Evolutionary conservation across 35 echinoderm and acorn worm genomes (phyloP).

Genomic region (Chiridota heheva): DNA sequence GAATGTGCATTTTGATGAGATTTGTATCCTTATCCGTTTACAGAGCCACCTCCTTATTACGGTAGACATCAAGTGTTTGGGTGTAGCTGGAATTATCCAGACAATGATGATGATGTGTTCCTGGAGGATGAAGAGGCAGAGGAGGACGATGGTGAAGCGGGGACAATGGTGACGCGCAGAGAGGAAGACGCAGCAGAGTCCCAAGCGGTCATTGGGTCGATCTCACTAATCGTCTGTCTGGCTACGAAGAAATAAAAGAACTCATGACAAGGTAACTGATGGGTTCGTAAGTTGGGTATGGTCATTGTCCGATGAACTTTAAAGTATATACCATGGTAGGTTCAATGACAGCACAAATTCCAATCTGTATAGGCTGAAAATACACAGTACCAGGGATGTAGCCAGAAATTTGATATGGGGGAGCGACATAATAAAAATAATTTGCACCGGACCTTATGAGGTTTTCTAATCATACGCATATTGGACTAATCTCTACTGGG

Average conservation of each 20-base stretch:
- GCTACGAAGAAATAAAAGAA: slow-evolving; percentile 41
- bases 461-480: too few species aligned
- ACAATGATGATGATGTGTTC: slow-evolving; percentile 49
- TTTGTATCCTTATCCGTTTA: not conserved
- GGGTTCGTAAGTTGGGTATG: too few species aligned
- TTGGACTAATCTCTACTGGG: too few species aligned
- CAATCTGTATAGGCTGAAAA: too few species aligned
- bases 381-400: too few species aligned
- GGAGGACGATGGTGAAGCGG: slow-evolving; percentile 13
- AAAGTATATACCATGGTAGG: too few species aligned
- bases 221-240: slow-evolving; percentile 56
- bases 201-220: slow-evolving; percentile 66
- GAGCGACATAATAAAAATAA: too few species aligned
- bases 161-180: not conserved
- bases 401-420: too few species aligned
- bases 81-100: slow-evolving; percentile 87
- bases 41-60: slow-evolving; percentile 59
- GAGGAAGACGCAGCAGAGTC: slow-evolving; percentile 22
- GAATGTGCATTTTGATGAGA: too few species aligned
- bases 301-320: too few species aligned
- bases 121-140: not conserved
- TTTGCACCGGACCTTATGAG: too few species aligned
- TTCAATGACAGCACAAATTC: too few species aligned
- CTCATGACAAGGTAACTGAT: slow-evolving; percentile 59
- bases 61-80: slow-evolving; percentile 62